A percentile compares a stretch with the other conserved stretches of the same genome.
Conservation (phyloP, 2,888 invertebrate species). For the Elaeidobius kamerunicus region DNA sequence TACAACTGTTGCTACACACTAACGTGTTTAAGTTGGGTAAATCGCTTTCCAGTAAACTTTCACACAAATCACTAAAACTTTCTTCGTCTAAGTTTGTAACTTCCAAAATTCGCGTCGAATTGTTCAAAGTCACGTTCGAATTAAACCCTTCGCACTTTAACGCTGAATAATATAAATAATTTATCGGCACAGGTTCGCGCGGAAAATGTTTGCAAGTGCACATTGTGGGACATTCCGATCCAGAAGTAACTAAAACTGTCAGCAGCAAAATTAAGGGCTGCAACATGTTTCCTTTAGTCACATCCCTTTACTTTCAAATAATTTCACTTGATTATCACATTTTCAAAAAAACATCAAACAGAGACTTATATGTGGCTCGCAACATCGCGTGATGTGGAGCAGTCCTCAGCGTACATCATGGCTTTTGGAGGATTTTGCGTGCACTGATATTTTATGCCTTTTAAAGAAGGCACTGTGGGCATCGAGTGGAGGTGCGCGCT, state of each 20-base stretch:
- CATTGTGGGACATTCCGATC: constrained; percentile 42
- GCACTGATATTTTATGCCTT: constrained; percentile 28
- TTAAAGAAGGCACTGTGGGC: constrained; percentile 24
- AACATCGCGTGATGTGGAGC: constrained; percentile 13
- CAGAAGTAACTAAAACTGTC: constrained; percentile 39
- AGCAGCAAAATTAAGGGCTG: constrained; percentile 43
- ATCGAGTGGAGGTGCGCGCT: constrained; percentile 33
- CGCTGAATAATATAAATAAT: constrained; percentile 30
- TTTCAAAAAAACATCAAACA: background rate
- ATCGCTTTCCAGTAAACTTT: constrained; percentile 26
- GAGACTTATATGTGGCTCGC: constrained; percentile 14
- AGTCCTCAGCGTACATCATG: constrained; percentile 5
- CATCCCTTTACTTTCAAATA: constrained; percentile 13
- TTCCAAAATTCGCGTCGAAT: constrained; percentile 34
- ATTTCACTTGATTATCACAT: background rate
- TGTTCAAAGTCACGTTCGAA: constrained; percentile 25
- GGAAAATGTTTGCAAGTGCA: constrained; percentile 42
- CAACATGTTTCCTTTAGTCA: constrained; percentile 40
- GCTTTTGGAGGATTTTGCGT: constrained; percentile 15
- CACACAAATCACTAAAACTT: constrained; percentile 30
- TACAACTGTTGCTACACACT: constrained; percentile 30
- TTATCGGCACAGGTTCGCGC: constrained; percentile 32
- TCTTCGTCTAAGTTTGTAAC: constrained; percentile 30
- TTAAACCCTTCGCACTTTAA: constrained; percentile 21
- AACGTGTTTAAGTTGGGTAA: constrained; percentile 30